Evolutionary conservation across 2,797 vertebrate genomes (phyloP).

Genomic region (Dryobates pubescens): DNA sequence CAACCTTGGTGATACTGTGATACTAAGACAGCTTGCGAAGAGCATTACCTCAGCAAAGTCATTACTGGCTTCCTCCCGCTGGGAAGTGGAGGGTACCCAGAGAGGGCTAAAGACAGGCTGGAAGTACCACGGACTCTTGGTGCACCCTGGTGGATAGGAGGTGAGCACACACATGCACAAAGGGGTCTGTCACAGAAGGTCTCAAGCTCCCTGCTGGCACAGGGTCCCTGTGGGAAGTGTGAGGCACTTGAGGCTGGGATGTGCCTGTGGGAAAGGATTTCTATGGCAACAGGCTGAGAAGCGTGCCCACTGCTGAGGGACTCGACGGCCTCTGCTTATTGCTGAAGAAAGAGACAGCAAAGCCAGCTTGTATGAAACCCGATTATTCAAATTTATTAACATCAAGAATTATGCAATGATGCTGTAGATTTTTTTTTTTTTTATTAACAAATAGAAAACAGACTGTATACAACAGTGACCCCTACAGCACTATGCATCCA

Average conservation of each 20-base stretch:
- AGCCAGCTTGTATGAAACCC: slow-evolving; percentile 86
- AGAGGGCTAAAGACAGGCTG: not conserved
- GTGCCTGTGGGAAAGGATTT: not conserved
- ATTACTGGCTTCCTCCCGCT: not conserved
- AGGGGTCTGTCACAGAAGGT: not conserved
- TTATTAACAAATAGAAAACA: slow-evolving; percentile 98
- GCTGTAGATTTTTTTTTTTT: slow-evolving; percentile 86
- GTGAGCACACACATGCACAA: not conserved
- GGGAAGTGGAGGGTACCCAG: not conserved
- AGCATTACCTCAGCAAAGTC: not conserved
- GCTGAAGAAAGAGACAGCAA: slow-evolving; percentile 74
- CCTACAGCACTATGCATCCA: slow-evolving; percentile 91
- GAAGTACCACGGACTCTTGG: not conserved
- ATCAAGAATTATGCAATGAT: slow-evolving; percentile 89
- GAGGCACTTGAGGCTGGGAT: not conserved
- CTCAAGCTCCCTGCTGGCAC: not conserved
- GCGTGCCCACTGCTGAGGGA: not conserved
- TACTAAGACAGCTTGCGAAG: not conserved
- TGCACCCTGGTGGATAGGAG: not conserved
- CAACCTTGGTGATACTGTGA: too few relatives aligned
- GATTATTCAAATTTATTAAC: slow-evolving; percentile 98
- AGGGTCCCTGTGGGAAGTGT: rapidly evolving
- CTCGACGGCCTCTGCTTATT: not conserved
- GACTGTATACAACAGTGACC: slow-evolving; percentile 93
- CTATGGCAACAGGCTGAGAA: not conserved